phyloP scores from a whole-genome alignment of 2,888 invertebrate species.

The Drosophila anceps region DNA sequence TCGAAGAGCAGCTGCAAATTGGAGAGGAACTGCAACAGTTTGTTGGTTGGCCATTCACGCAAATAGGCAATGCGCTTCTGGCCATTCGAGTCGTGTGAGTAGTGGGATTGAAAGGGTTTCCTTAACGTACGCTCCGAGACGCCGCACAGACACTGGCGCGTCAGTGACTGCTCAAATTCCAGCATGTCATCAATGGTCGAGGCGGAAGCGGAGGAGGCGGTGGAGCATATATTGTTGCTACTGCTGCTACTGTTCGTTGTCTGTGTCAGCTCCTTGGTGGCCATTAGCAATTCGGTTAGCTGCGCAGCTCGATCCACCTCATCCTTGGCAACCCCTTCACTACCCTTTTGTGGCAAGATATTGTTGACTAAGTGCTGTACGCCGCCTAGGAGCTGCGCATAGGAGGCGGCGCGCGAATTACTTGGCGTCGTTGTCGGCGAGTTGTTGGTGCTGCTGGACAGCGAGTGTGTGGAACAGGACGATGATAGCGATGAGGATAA shows the following conservation, averaged over 20 bases:
- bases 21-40: slow-evolving; percentile 92
- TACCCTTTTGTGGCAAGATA: slow-evolving; percentile 68
- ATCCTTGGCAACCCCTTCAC: slow-evolving; percentile 66
- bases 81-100: slow-evolving; percentile 86
- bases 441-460: slow-evolving; percentile 73
- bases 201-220: slow-evolving; percentile 22
- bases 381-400: slow-evolving; percentile 77
- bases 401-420: slow-evolving; percentile 78
- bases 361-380: slow-evolving; percentile 74
- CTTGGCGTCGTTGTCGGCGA: slow-evolving; percentile 80
- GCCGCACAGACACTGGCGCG: slow-evolving; percentile 92
- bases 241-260: slow-evolving; percentile 13
- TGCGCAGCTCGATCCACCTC: slow-evolving; percentile 81
- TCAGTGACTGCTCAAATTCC: slow-evolving; percentile 86
- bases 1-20: slow-evolving; percentile 94
- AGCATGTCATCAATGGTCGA: slow-evolving; percentile 82
- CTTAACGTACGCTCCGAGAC: slow-evolving; percentile 90
- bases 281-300: slow-evolving; percentile 75
- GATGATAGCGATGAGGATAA: slow-evolving; percentile 80
- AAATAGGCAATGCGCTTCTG: slow-evolving; percentile 86
- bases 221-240: slow-evolving; percentile 11
- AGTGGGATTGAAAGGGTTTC: slow-evolving; percentile 90
- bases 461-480: slow-evolving; percentile 78
- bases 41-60: slow-evolving; percentile 89
- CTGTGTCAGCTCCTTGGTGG: slow-evolving; percentile 32